Base-by-base conservation (phyloP, 2,888 invertebrate genomes). In the Eupithecia tripunctaria region DNA sequence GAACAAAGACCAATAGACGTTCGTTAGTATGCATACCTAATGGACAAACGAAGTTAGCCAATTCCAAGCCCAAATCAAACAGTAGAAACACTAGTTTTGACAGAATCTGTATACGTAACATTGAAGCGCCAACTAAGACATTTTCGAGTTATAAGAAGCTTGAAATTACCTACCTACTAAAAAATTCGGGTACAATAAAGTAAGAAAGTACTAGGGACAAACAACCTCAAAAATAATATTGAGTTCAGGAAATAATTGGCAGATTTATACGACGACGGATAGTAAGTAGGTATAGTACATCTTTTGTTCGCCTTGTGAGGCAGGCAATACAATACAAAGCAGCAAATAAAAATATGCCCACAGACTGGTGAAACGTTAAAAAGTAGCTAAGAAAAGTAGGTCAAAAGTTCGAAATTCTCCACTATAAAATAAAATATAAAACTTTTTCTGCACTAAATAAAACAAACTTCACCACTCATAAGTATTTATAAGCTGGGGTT, bases 1-100 rank as follows among this genome's bases (percentile, higher is more conserved):
- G 36, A 32, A 63, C 62, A 36, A 63, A 63, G 21, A 63, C 32
- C 62, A 63, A 36, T 38, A 27, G 15, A 65, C 25, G 66, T 67
- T 67, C 67, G 67, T 67, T 59, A 67, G 56, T 51, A 51, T 51
- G 67, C 56, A 67, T 67, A 67, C 36, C 18, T 21, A 67, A 51
- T 51, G 21, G 36, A 56, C 56, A 36, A 63, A 63, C 36, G 18
- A 32, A n/a, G 29, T 32, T 36, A 32, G 62, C 1, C 36, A 8
- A 32, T n/a, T 63, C n/a, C 18, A 36, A 63, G 32, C 21, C 15
- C 3, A 27, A 18, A 29, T 8, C 15, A 7, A 29, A 14, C n/a
- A 32, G 36, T 63, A 25, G 21, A 56, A 25, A 56, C 25, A 56
- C 56, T 12, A 25, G 25, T 56, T 51, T 62, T 10, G 5, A n/a